Evolutionary conservation across 2,888 invertebrate species (phyloP), one percentile per base, ranked within the genome.

Genomic region (Amblyjoppa proteus): DNA sequence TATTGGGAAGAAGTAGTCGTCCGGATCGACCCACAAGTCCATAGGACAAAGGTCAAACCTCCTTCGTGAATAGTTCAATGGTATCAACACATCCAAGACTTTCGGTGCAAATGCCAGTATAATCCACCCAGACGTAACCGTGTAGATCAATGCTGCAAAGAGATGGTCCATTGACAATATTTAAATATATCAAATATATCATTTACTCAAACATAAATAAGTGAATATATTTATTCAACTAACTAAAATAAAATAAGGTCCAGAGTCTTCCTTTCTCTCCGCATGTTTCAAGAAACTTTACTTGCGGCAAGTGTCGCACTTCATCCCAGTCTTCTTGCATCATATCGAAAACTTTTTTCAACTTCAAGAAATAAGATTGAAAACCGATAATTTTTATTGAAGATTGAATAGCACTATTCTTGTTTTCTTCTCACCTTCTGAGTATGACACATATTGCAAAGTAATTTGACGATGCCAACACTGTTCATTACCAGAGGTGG

Each of bases 11-110:
- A 70, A 70, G 25, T 51, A 70, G 25, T 70, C 45, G 49, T 70
- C 51, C 51, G 64, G 58, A 58, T 75, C 74, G 74, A 75, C 28
- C 25, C 25, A 45, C 38, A 58, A 58, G n/a, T 75, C 74, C 9
- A 58, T 64, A 6, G 28, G 58, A 38, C 16, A 58, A 3, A 64
- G 58, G 5, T 7, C 20, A 28, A 45, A 16, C 6, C n/a, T 4
- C 3, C 3, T 13, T 31, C 74, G 58, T 13, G 74, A 45, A 34
- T 75, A 13, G 58, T 75, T 75, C 28, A 64, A 34, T 34, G 61
- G 61, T 25, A n/a, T 28, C 2, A 75, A 3, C 7, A 1, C 28
- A 64, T 75, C 58, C 16, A 58, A 13, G 41, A 58, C 16, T 25
- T 25, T 45, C 34, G 51, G 70, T 28, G 38, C 70, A 0, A 51